These are phyloP conservation scores for Addax nasomaculatus DNA, from an alignment of 2,113 vertebrate species.

Conservation along the genomic window DNA sequence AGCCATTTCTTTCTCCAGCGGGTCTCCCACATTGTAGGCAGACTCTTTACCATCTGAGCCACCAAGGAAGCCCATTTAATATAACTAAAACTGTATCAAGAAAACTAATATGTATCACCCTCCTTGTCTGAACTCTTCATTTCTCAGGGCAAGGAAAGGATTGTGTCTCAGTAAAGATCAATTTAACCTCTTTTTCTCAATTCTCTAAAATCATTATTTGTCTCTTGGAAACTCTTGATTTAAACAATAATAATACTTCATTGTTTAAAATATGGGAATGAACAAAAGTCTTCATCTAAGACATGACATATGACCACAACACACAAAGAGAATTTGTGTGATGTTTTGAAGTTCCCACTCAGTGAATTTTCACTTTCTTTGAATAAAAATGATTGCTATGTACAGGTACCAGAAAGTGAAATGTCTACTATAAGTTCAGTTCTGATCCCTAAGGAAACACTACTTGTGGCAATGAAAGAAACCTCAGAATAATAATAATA, in stretches of 20 bases:
- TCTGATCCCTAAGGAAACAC: neutral
- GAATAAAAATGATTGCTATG: neutral
- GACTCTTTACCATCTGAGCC: neutral
- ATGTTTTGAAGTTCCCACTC: conserved; percentile 26
- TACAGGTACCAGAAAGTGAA: neutral
- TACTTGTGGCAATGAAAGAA: neutral
- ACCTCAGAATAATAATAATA: neutral
- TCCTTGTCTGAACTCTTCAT: neutral
- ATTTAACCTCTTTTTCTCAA: neutral
- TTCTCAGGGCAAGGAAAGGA: neutral
- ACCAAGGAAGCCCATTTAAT: neutral
- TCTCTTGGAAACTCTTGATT: neutral
- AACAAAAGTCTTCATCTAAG: conserved; percentile 10
- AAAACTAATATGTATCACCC: neutral
- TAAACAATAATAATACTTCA: neutral
- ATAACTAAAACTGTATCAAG: neutral
- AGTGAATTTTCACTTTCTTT: conserved; percentile 2
- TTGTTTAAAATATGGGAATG: conserved; percentile 12
- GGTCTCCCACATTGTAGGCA: neutral
- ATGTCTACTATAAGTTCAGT: neutral
- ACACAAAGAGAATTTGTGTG: neutral
- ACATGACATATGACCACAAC: neutral
- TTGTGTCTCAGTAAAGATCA: neutral
- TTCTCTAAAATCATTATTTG: neutral
- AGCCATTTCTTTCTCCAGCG: neutral